These are phyloP conservation scores for Acrobasis consociella DNA, from an alignment of 2,888 invertebrate genomes.

Conservation along the genomic window DNA sequence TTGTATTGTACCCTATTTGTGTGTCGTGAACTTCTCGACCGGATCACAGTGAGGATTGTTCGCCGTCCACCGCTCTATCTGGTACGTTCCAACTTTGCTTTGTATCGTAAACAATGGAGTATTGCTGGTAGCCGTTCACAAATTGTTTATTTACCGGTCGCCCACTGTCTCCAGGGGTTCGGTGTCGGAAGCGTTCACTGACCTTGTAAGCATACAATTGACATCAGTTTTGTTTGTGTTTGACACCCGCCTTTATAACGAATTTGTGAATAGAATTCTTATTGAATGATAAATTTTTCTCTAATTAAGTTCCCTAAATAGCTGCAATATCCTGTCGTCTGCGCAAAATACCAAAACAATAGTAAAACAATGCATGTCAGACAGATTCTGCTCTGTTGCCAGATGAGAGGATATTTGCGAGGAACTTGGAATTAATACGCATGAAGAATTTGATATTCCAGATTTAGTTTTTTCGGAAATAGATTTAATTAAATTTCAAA, in stretches of 20 bases:
- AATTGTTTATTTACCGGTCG: constrained; percentile 35
- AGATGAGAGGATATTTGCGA: no score
- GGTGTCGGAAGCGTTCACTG: constrained; percentile 50
- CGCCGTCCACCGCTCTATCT: constrained; percentile 48
- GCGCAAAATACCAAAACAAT: no score
- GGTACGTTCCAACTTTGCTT: constrained; percentile 56
- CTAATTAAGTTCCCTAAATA: no score
- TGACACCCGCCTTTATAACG: neutral
- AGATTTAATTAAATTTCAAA: no score
- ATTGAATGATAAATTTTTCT: no score
- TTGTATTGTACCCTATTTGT: constrained; percentile 50
- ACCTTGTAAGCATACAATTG: constrained; percentile 39
- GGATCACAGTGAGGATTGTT: constrained; percentile 58
- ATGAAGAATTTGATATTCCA: no score
- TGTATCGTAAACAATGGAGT: constrained; percentile 55
- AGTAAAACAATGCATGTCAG: no score
- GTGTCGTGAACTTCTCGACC: constrained; percentile 46
- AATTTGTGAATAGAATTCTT: no score
- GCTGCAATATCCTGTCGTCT: no score
- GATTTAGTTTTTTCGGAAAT: no score
- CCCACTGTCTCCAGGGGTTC: constrained; percentile 43
- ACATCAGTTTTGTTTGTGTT: neutral
- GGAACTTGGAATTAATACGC: no score
- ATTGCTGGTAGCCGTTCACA: constrained; percentile 45
- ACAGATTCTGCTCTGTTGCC: no score